Evolutionary conservation across 2,113 vertebrate species (phyloP), one percentile per base, ranked within the genome.

Genomic region (Psilopogon haemacephalus): DNA sequence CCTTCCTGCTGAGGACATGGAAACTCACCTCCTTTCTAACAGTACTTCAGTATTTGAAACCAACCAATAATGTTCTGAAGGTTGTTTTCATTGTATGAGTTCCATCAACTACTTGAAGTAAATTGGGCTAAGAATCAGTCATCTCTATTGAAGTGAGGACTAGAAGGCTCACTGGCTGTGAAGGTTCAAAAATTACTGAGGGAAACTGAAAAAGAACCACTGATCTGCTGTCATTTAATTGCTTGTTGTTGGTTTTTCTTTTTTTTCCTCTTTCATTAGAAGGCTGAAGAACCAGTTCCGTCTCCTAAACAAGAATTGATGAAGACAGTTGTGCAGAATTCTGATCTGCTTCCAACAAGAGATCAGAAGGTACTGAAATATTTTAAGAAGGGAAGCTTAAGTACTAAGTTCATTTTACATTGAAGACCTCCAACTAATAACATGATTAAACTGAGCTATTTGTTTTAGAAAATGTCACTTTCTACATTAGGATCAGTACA

Each of bases 361-460:
- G 97, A 98, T 52, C 97, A 98, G 84, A 98, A 98, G 97, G 98
- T 98, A 96, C 40, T 21, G 35, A 19, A 73, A 35, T 15, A 4
- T 62, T 70, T 58, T 48, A 26, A 58, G 48, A 93, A 65, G 46
- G 40, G 32, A 69, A 30, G 11, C 54, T 21, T 3, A 46, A 90
- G 24, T 37, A 40, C 54, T 75, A 48, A 38, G 23, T 40, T 56
- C 0, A 20, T 72, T 56, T 80, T 32, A 27, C 0, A 1, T 8
- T 50, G 6, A 59, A 55, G n/a, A 40, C 18, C 55, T 54, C 78
- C 7, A 37, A 2, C 21, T 44, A 55, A 18, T 48, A 55, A 20
- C 13, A 14, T 35, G 9, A 42, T 71, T 71, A 38, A 70, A 40
- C 21, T 8, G 67, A 52, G 52, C 11, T 30, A 2, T 20, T 50